phyloP scores from a whole-genome alignment of 2,888 invertebrate genomes.

The Saturnia japonica region DNA sequence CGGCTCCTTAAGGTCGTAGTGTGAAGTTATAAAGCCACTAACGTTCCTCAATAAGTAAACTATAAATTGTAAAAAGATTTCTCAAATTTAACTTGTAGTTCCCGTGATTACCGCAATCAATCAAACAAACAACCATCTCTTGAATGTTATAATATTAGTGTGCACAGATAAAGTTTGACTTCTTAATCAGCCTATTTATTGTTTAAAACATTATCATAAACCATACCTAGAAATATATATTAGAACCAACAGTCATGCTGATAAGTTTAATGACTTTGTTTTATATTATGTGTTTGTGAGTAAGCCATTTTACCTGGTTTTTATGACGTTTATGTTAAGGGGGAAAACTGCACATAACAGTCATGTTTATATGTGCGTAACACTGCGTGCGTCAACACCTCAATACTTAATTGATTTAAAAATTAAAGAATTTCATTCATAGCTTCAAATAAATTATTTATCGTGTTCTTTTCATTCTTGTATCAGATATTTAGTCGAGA shows the following conservation, averaged over 20 bases:
- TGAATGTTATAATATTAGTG: too few species aligned
- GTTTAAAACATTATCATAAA: background rate
- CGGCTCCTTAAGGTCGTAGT: too few species aligned
- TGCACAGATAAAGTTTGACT: background rate
- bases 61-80: too few species aligned
- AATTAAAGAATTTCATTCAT: background rate
- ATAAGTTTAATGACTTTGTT: background rate
- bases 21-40: too few species aligned
- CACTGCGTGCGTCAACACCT: background rate
- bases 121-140: too few species aligned
- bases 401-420: background rate
- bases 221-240: too few species aligned
- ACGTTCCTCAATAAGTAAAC: too few species aligned
- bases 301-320: background rate
- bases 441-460: background rate
- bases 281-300: background rate
- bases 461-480: too few species aligned
- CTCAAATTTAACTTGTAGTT: too few species aligned
- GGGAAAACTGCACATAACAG: background rate
- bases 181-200: background rate
- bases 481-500: too few species aligned
- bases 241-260: too few species aligned
- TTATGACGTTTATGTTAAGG: background rate
- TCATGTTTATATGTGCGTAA: background rate
- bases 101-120: too few species aligned